Evolutionary conservation across 1,140 invertebrate species (phyloP), one percentile per base, ranked within the genome.

Genomic region (Hycleus phaleratus): DNA sequence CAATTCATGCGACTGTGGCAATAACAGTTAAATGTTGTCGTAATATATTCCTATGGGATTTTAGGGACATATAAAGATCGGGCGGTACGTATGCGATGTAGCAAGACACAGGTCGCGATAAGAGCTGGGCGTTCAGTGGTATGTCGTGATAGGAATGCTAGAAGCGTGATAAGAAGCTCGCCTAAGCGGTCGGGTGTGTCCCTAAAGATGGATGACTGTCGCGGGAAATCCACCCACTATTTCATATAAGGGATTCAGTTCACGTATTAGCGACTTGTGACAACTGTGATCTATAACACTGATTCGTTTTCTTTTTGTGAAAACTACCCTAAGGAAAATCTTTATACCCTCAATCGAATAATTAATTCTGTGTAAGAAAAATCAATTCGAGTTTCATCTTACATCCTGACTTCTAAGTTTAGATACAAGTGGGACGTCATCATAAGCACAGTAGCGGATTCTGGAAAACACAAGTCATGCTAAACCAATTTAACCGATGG

Each of bases 261-360:
- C 71, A 73, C 71, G 71, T 73, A 68, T 67, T 58, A 73, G 68
- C 70, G 64, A 63, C 65, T 65, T 70, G 70, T 73, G 71, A 73
- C 71, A 72, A 71, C 71, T 70, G 71, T 71, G 71, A 72, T 73
- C 69, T 73, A 73, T 71, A 70, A 70, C 70, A 69, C 63, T 71
- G 69, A 71, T 73, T 72, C 64, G 9, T 42, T 42, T 11, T 42
- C 7, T 7, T 4, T 32, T 32, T 32, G 32, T 5, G 4, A 32
- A 5, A 32, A 5, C 32, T 7, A 4, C 32, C 32, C 4, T 1
- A 32, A 32, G 7, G 4, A 32, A 10, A 9, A 47, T 47, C 24
- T 46, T 12, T 12, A 25, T 18, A 38, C 11, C 50, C 50, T 44
- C 26, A 40, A 38, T 40, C 49, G 49, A 51, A 51, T 51, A 51